Conservation (phyloP, 2,113 vertebrate species). For the Corythoichthys intestinalis region DNA sequence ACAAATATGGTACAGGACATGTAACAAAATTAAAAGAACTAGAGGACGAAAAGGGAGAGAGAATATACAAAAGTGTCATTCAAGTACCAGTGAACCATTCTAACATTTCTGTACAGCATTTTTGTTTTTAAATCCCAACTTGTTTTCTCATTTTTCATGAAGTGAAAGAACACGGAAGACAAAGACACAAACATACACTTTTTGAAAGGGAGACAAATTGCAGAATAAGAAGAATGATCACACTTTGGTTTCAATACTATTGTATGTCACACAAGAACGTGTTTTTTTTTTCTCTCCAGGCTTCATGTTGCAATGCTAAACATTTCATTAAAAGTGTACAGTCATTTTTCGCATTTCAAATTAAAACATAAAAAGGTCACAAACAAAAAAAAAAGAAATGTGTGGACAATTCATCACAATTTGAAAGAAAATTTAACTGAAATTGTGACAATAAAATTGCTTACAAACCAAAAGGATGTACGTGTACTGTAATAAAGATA, state of each 20-base stretch:
- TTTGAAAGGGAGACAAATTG: not conserved
- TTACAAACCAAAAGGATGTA: not conserved
- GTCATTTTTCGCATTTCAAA: too few species aligned
- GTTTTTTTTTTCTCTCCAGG: not conserved
- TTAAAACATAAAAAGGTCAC: not conserved
- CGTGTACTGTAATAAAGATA: not conserved
- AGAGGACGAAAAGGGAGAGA: not conserved
- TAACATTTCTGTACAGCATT: not conserved
- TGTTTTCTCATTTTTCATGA: not conserved
- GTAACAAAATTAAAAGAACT: not conserved
- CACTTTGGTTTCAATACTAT: not conserved
- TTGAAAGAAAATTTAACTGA: not conserved
- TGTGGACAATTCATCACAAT: not conserved
- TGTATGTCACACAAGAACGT: not conserved
- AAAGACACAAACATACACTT: not conserved
- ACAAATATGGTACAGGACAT: not conserved
- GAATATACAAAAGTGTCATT: not conserved
- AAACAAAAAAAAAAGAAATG: not conserved
- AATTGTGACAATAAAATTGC: too few species aligned
- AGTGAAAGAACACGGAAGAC: not conserved
- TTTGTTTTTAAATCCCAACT: constrained; percentile 3
- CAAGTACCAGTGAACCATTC: constrained; percentile 5
- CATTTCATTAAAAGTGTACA: not conserved
- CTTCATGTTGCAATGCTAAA: not conserved
- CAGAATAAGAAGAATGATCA: not conserved